A percentile compares a stretch with the other conserved stretches of the same genome.
phyloP scores from a whole-genome alignment of 1,140 invertebrate genomes.

The Hermatobates lingyangjiaoensis region DNA sequence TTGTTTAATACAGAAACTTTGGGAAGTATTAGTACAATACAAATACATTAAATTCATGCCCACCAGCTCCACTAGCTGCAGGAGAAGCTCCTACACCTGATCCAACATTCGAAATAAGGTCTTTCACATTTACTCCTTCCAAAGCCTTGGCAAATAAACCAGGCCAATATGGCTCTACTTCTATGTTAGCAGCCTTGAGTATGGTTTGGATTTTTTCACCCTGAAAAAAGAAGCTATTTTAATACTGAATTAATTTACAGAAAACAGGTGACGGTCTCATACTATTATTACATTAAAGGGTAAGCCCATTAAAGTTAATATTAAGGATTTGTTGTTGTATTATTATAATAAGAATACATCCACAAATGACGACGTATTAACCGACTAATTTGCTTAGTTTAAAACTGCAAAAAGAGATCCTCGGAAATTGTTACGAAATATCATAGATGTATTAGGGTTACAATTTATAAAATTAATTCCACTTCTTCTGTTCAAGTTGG shows the following conservation, averaged over 20 bases:
- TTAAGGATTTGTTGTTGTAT: background rate
- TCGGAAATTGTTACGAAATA: no score
- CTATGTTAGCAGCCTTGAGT: constrained; percentile 87
- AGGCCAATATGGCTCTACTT: constrained; percentile 98
- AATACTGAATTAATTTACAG: no score
- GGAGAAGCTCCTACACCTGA: constrained; percentile 73
- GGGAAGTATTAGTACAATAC: background rate
- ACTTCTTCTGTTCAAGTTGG: no score
- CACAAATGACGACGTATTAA: background rate
- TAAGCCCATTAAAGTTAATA: background rate
- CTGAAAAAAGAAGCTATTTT: constrained; percentile 41
- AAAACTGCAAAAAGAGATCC: no score
- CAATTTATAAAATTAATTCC: no score
- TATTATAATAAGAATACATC: background rate
- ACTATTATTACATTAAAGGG: background rate
- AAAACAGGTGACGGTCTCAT: no score
- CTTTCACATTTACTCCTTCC: constrained; percentile 84
- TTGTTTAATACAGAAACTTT: background rate
- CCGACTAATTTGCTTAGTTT: no score
- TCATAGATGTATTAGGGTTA: no score
- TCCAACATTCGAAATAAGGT: constrained; percentile 86
- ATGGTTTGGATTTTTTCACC: constrained; percentile 95
- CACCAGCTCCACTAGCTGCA: constrained; percentile 43
- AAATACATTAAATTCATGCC: constrained; percentile 25
- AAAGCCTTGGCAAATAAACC: constrained; percentile 93